Base-by-base conservation (phyloP, 2,888 invertebrate species). In the Thalpophila matura region DNA sequence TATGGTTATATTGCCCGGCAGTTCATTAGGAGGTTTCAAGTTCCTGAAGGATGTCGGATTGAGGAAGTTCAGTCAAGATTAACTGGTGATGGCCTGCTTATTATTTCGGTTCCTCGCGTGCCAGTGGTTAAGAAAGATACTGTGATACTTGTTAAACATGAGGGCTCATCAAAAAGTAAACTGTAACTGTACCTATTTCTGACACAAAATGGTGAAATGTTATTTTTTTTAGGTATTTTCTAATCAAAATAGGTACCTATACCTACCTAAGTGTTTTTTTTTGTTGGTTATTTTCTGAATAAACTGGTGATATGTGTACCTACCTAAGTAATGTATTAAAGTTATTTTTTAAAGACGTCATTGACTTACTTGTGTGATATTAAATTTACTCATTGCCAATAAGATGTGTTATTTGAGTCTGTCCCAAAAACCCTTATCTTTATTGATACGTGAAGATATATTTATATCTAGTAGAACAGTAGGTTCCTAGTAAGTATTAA, bases 1-100 rank as follows among this genome's bases (percentile, higher is more conserved):
- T 81, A 86, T 45, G 93, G 92, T 1, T 89, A 74, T 26, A 83
- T 92, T 42, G 85, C 90, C 3, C 84, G 91, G 31, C 89, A 88
- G 62, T 88, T 93, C 37, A 82, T 86, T 22, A 87, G 92, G 29
- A 86, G 85, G 46, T 90, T 87, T 66, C 76, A 82, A 2, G 71
- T 92, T 26, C 90, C 91, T 4, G 88, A 89, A 42, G 89, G 83
- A 0, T 90, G 90, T 71, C 63, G 76, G 6, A 66, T 84, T 10
- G 89, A 90, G 22, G 78, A 82, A 24, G 81, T 91, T 14, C 79
- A 82, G 57, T 92, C 92, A 0, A 88, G 78, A 56, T 51, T 92
- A 56, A 88, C 90, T 9, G 72, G 86, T 1, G 87, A 90, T 56
- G 91, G 91, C 3, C 53, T 90, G 18, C 73, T 93, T 4, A 82